Percentiles rank a stretch among this genome's conserved stretches.
phyloP scores from a whole-genome alignment of 2,113 vertebrate species.

The Gasterosteus nipponicus region DNA sequence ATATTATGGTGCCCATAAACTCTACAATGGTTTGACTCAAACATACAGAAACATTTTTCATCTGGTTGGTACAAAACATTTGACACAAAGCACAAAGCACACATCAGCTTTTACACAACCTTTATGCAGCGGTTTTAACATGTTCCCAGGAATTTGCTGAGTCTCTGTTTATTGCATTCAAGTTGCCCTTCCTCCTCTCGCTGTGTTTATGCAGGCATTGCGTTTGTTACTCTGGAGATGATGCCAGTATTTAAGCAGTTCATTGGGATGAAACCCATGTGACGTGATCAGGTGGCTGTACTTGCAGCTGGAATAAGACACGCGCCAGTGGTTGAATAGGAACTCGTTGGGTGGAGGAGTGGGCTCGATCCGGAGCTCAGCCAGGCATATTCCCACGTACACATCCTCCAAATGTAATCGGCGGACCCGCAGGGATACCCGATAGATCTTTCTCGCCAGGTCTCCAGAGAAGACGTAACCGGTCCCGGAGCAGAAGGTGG shows the following conservation, averaged over 20 bases:
- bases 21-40: slow-evolving; percentile 2
- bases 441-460: slow-evolving; percentile 91
- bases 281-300: slow-evolving; percentile 98
- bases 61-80: slow-evolving; percentile 25
- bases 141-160: not conserved
- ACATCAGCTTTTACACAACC: not conserved
- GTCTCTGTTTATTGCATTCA: slow-evolving; percentile 80
- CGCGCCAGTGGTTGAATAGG: slow-evolving; percentile 97
- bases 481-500: slow-evolving; percentile 97
- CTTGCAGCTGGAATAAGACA: slow-evolving; percentile 97
- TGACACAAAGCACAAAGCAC: not conserved
- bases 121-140: slow-evolving; percentile 6
- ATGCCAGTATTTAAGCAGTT: slow-evolving; percentile 96
- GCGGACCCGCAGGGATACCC: slow-evolving; percentile 86
- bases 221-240: slow-evolving; percentile 95
- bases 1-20: slow-evolving; percentile 22
- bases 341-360: slow-evolving; percentile 91
- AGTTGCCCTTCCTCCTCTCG: slow-evolving; percentile 83
- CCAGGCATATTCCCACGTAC: slow-evolving; percentile 93
- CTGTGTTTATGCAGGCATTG: slow-evolving; percentile 87
- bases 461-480: slow-evolving; percentile 97
- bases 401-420: slow-evolving; percentile 95
- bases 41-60: not conserved
- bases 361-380: slow-evolving; percentile 90
- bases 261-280: slow-evolving; percentile 93